Conservation (phyloP, 2,888 invertebrate genomes). For the Caenorhabditis zanzibari region DNA sequence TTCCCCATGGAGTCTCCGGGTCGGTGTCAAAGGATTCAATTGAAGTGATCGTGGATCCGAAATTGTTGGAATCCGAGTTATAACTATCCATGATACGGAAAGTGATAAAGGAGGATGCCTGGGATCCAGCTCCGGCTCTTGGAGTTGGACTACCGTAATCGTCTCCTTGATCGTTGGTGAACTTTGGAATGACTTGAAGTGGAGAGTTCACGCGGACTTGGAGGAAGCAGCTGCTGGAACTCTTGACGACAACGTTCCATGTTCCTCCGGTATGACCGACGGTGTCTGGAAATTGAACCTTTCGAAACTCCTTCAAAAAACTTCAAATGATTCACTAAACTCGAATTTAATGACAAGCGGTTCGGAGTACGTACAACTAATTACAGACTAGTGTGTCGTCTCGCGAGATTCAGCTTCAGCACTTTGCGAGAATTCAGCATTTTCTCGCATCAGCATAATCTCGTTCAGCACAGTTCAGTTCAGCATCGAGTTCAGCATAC, state of each 20-base stretch:
- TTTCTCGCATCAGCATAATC: too few relatives aligned
- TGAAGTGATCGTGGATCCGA: conserved; percentile 27
- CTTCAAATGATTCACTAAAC: too few relatives aligned
- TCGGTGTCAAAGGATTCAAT: conserved; percentile 51
- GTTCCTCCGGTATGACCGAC: conserved; percentile 33
- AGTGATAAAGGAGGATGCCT: conserved; percentile 53
- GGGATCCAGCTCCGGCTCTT: conserved; percentile 51
- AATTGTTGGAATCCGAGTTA: conserved; percentile 53
- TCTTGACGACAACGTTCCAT: conserved; percentile 49
- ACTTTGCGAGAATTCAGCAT: too few relatives aligned
- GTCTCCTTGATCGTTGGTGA: conserved; percentile 62
- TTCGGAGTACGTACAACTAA: too few relatives aligned
- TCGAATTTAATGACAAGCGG: too few relatives aligned
- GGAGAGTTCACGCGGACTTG: conserved; percentile 63
- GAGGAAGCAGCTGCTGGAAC: conserved; percentile 38
- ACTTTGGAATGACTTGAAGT: conserved; percentile 66
- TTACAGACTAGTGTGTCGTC: too few relatives aligned
- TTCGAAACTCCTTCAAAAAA: too few relatives aligned
- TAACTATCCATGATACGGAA: conserved; percentile 68
- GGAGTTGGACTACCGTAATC: conserved; percentile 65
- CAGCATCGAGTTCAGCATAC: too few relatives aligned
- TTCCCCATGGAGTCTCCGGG: conserved; percentile 36
- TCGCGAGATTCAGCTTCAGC: too few relatives aligned
- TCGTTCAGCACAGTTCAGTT: too few relatives aligned
- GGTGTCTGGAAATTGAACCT: conserved; percentile 17